phyloP scores from a whole-genome alignment of 2,113 vertebrate species.

The Gopherus evgoodei region DNA sequence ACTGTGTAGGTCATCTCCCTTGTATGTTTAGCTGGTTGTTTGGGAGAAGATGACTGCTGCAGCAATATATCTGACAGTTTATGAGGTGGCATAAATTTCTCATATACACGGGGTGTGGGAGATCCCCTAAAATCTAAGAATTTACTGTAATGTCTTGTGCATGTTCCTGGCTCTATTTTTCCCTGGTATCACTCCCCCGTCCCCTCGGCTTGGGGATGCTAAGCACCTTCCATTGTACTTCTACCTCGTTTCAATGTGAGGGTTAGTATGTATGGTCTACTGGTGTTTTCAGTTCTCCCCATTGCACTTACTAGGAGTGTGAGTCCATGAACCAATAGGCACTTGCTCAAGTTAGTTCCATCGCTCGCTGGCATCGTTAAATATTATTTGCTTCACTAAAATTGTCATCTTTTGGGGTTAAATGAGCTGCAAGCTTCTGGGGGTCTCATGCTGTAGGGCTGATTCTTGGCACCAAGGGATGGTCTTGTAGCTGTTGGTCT shows the following conservation, averaged over 20 bases:
- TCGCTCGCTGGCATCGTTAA: not conserved
- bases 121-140: not conserved
- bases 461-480: not conserved
- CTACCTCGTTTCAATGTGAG: not conserved
- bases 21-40: rapidly evolving
- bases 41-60: not conserved
- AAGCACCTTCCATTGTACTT: not conserved
- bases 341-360: not conserved
- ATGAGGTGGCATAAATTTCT: not conserved
- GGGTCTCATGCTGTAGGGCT: not conserved
- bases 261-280: not conserved
- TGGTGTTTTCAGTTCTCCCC: not conserved
- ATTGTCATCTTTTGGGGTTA: not conserved
- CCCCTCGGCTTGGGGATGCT: not conserved
- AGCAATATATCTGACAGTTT: not conserved
- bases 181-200: no score
- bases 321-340: not conserved
- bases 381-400: not conserved
- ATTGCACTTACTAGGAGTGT: not conserved
- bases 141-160: not conserved
- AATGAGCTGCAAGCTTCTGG: not conserved
- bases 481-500: not conserved
- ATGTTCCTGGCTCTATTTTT: not conserved
- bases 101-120: not conserved
- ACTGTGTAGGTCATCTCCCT: not conserved